These are phyloP conservation scores for Rhysida immarginata DNA, from an alignment of 1,140 invertebrate species.

Conservation along the genomic window DNA sequence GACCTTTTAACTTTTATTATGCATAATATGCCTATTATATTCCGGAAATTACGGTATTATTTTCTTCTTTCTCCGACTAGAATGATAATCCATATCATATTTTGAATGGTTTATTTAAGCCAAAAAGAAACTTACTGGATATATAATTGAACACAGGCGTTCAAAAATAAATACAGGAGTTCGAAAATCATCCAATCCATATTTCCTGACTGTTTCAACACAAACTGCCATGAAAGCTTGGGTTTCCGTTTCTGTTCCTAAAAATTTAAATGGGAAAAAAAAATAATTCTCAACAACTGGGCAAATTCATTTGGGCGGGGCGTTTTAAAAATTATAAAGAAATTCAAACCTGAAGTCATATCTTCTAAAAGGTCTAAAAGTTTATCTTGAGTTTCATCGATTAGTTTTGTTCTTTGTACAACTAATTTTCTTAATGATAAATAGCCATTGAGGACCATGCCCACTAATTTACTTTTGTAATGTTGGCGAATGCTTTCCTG, in stretches of 20 bases:
- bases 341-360: constrained; percentile 64
- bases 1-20: too few relatives aligned
- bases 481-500: constrained; percentile 57
- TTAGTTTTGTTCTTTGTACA: constrained; percentile 82
- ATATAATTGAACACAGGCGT: constrained; percentile 90
- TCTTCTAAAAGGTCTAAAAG: constrained; percentile 85
- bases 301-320: not conserved
- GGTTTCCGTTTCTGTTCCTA: constrained; percentile 83
- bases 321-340: not conserved
- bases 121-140: constrained; percentile 51
- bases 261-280: constrained; percentile 22
- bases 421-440: constrained; percentile 75
- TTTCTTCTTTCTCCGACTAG: too few relatives aligned
- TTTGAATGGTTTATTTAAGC: not conserved
- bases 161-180: constrained; percentile 94
- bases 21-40: too few relatives aligned
- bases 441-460: constrained; percentile 83
- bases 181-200: constrained; percentile 75
- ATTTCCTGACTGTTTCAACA: constrained; percentile 88
- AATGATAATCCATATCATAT: too few relatives aligned
- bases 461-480: constrained; percentile 76
- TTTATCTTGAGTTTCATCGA: constrained; percentile 94
- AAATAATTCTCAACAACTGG: constrained; percentile 4
- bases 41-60: too few relatives aligned
- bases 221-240: constrained; percentile 95